A percentile compares a stretch with the other conserved stretches of the same genome.
These are phyloP conservation scores for Drosophila quinaria DNA, from an alignment of 2,888 invertebrate species.

Conservation along the genomic window DNA sequence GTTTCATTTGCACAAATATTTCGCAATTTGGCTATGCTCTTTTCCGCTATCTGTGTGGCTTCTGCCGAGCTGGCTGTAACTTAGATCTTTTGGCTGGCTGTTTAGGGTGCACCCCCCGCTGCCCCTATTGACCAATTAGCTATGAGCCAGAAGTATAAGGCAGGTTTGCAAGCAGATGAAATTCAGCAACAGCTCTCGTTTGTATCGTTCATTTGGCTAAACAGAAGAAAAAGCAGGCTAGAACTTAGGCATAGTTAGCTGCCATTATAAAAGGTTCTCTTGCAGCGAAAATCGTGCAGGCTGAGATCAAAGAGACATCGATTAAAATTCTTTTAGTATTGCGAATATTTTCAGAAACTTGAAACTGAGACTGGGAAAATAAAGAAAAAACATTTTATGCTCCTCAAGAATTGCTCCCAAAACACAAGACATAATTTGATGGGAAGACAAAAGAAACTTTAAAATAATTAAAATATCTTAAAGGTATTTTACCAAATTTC, in stretches of 20 bases:
- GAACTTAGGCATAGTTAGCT: conserved; percentile 35
- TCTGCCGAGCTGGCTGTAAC: conserved; percentile 21
- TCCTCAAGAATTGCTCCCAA: conserved; percentile 13
- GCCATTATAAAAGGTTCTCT: conserved; percentile 35
- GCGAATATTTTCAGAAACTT: conserved; percentile 26
- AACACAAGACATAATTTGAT: conserved; percentile 8
- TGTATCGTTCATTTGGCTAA: conserved; percentile 21
- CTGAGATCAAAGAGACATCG: conserved; percentile 68
- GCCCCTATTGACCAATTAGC: conserved; percentile 61
- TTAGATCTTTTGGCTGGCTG: conserved; percentile 39
- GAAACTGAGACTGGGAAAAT: conserved; percentile 6
- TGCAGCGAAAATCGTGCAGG: conserved; percentile 27
- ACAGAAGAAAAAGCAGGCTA: conserved; percentile 26
- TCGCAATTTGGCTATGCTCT: conserved; percentile 64
- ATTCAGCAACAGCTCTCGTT: conserved; percentile 37
- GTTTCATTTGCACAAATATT: conserved; percentile 68
- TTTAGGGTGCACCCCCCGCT: conserved; percentile 17
- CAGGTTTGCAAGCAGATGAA: conserved; percentile 47
- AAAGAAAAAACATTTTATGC: background rate
- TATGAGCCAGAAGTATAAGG: conserved; percentile 32
- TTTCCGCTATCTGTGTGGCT: conserved; percentile 15
- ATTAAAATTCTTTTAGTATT: conserved; percentile 65
- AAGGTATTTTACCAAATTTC: background rate
- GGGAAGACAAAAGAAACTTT: background rate
- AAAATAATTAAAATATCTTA: background rate